Conservation (phyloP, 2,797 vertebrate genomes). For the Tragopan temminckii region DNA sequence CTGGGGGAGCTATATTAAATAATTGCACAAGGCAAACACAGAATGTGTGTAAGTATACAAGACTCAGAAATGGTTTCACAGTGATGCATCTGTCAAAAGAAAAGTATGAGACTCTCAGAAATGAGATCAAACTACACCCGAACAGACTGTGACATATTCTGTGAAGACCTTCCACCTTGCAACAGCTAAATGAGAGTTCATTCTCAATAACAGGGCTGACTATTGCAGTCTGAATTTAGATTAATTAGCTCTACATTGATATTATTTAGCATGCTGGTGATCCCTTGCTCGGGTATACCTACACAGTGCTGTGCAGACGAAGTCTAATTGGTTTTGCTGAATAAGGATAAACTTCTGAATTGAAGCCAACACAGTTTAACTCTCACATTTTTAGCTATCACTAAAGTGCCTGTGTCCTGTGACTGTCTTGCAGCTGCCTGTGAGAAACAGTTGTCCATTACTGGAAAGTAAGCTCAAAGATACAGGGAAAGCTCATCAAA, state of each 20-base stretch:
- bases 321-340: constrained; percentile 35
- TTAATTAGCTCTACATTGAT: background rate
- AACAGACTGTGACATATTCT: background rate
- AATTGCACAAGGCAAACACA: background rate
- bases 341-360: constrained; percentile 22
- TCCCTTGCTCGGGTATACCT: background rate
- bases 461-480: constrained; percentile 26
- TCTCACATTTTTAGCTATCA: background rate
- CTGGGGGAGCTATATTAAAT: background rate
- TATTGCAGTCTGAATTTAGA: background rate
- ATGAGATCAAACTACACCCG: background rate
- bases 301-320: background rate
- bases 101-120: background rate
- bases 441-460: background rate
- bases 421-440: background rate
- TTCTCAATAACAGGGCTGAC: background rate
- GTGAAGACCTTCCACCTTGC: background rate
- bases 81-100: background rate
- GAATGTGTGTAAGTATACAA: background rate
- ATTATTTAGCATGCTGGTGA: background rate
- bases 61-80: background rate
- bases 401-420: background rate
- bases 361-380: constrained; percentile 5
- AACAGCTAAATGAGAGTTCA: background rate
- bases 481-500: constrained; percentile 52